Evolutionary conservation across 2,113 vertebrate genomes (phyloP).

Genomic region (Prunella himalayana): DNA sequence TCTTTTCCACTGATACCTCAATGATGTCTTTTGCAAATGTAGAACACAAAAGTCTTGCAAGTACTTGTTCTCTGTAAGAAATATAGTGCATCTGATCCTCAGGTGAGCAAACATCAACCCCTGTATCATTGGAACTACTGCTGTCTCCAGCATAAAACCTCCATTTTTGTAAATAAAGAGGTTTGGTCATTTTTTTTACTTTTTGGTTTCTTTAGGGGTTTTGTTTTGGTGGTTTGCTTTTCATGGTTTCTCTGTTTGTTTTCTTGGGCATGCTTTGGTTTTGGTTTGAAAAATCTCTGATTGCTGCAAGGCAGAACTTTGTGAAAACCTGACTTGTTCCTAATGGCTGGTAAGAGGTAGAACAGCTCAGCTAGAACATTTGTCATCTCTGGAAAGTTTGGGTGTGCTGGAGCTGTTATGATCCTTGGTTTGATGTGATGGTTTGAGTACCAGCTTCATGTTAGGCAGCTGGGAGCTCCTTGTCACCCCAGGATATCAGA

Average conservation of each 20-base stretch:
- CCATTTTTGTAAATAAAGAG: background rate
- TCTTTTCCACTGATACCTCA: background rate
- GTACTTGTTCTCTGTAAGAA: background rate
- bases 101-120: background rate
- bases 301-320: background rate
- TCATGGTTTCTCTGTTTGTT: background rate
- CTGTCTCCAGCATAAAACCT: background rate
- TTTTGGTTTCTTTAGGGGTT: background rate
- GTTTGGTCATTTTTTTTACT: background rate
- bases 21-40: background rate
- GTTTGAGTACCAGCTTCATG: background rate
- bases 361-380: background rate
- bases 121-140: background rate
- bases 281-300: background rate
- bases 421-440: background rate
- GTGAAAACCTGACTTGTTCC: background rate
- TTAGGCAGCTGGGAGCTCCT: background rate
- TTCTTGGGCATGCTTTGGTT: background rate
- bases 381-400: background rate
- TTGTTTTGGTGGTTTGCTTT: background rate
- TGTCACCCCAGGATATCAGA: background rate
- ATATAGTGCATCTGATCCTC: background rate
- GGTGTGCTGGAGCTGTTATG: background rate
- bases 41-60: background rate
- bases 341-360: background rate